Conservation (phyloP, 2,888 invertebrate species). For the Phasia obesa region DNA sequence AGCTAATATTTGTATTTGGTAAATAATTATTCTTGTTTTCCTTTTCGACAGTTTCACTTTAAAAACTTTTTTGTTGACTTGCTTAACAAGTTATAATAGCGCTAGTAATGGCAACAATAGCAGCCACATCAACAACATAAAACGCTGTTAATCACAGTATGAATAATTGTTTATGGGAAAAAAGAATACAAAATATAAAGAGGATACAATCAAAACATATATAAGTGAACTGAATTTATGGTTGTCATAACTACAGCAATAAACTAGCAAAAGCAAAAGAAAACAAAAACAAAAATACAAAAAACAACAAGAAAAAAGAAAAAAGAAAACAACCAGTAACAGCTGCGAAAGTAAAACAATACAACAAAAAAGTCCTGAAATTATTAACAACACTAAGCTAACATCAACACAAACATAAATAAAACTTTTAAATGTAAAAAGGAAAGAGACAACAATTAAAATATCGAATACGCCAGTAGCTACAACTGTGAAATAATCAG, state of each 20-base stretch:
- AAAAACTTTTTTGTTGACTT: background rate
- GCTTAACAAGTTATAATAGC: background rate
- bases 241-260: constrained; percentile 20
- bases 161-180: background rate
- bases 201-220: background rate
- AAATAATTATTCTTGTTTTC: no score
- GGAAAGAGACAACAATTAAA: no score
- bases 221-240: constrained; percentile 10
- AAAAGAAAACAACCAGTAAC: background rate
- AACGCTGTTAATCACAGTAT: background rate
- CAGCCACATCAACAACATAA: no score
- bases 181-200: background rate
- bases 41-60: no score
- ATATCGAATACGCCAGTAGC: background rate
- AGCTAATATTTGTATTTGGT: no score
- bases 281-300: background rate
- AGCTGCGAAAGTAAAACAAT: background rate
- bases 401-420: background rate
- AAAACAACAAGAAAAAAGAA: background rate
- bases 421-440: no score
- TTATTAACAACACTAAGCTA: background rate
- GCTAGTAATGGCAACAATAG: background rate
- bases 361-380: background rate
- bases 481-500: constrained; percentile 15
- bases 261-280: constrained; percentile 7